A percentile compares a stretch with the other conserved stretches of the same genome.
These are phyloP conservation scores for Hoplodrina ambigua DNA, from an alignment of 2,888 invertebrate genomes.

Conservation along the genomic window DNA sequence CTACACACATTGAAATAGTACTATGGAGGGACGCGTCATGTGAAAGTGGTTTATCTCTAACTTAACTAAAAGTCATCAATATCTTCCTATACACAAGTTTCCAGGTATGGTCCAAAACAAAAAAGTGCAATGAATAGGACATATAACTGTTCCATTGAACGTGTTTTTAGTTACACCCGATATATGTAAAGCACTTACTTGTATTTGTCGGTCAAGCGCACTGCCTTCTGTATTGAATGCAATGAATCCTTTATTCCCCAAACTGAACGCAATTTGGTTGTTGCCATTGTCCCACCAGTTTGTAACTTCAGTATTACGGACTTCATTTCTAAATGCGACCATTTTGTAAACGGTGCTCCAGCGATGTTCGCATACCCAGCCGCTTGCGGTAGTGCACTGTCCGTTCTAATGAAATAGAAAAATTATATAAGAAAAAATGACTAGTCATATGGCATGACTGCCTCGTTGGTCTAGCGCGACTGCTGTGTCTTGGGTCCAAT, in stretches of 20 bases:
- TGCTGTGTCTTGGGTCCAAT: no score
- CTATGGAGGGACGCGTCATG: no score
- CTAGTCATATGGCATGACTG: background rate
- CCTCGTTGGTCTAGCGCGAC: no score
- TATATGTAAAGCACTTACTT: slow-evolving; percentile 76
- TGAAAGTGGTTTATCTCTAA: no score
- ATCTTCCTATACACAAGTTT: no score
- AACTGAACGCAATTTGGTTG: slow-evolving; percentile 95
- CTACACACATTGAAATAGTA: no score
- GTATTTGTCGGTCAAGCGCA: slow-evolving; percentile 89
- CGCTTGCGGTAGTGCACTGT: slow-evolving; percentile 90
- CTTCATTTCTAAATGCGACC: slow-evolving; percentile 93
- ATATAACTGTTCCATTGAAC: no score
- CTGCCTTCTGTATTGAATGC: slow-evolving; percentile 92
- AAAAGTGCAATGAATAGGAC: no score
- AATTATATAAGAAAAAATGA: background rate
- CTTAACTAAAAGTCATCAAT: no score
- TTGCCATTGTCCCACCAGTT: slow-evolving; percentile 95
- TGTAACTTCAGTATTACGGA: slow-evolving; percentile 85
- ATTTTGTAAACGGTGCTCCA: slow-evolving; percentile 95
- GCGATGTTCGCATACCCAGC: slow-evolving; percentile 96
- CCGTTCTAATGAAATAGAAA: slow-evolving; percentile 81
- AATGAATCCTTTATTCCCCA: slow-evolving; percentile 93
- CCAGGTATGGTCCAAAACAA: no score
- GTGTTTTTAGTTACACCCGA: no score